Conservation (phyloP, 2,113 vertebrate species). For the Tragulus kanchil region DNA sequence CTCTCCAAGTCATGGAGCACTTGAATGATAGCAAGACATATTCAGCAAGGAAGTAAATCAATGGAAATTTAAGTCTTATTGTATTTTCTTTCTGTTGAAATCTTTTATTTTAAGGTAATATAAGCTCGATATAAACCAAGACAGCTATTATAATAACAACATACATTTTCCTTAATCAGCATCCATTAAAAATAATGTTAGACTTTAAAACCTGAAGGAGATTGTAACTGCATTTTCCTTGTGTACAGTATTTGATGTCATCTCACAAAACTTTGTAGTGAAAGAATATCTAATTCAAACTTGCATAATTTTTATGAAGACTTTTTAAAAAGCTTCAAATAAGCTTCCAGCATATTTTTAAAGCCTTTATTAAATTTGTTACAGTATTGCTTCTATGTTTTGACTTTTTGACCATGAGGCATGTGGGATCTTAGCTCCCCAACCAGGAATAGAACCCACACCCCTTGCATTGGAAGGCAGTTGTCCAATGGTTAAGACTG, state of each 20-base stretch:
- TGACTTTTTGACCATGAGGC: not conserved
- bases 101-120: not conserved
- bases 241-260: not conserved
- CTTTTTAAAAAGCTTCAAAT: not conserved
- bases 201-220: not conserved
- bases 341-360: not conserved
- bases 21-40: not conserved
- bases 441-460: not conserved
- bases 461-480: not conserved
- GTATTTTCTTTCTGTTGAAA: conserved; percentile 18
- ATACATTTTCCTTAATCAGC: not conserved
- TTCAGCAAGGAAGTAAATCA: not conserved
- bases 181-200: conserved; percentile 21
- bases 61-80: not conserved
- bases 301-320: not conserved
- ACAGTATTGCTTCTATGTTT: not conserved
- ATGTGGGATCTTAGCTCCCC: not conserved
- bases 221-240: not conserved
- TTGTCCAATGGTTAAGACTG: not conserved
- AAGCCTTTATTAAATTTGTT: not conserved
- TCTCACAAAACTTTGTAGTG: not conserved
- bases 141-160: not conserved
- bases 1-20: not conserved
- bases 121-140: not conserved
- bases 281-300: conserved; percentile 41